phyloP scores from a whole-genome alignment of 2,113 vertebrate genomes.

The Otis tarda region DNA sequence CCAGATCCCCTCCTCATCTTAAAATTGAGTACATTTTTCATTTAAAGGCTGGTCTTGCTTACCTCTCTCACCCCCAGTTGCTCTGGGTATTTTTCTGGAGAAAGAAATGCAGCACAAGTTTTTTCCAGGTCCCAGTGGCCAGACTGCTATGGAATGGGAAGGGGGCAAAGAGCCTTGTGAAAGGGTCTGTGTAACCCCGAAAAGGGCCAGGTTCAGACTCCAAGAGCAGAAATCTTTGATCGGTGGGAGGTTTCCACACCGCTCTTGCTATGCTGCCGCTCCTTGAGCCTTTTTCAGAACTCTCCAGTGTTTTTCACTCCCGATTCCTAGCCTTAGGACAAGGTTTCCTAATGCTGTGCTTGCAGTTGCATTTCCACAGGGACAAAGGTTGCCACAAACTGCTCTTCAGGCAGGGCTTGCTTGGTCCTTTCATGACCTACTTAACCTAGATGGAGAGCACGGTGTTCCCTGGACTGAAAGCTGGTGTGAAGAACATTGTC shows the following conservation, averaged over 20 bases:
- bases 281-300: neutral
- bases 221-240: neutral
- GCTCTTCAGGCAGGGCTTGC: neutral
- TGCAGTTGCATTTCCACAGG: neutral
- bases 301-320: neutral
- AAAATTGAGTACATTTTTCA: neutral
- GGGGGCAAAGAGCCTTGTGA: neutral
- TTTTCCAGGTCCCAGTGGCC: neutral
- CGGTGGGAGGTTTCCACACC: neutral
- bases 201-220: neutral
- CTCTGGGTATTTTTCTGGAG: neutral
- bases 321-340: neutral
- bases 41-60: neutral
- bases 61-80: neutral
- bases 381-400: neutral
- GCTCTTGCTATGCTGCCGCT: neutral
- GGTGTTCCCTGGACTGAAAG: neutral
- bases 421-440: neutral
- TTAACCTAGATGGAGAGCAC: rapidly evolving
- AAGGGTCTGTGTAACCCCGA: neutral
- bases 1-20: neutral
- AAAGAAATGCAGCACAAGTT: neutral
- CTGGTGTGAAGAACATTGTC: neutral
- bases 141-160: neutral
- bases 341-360: neutral